phyloP scores from a whole-genome alignment of 2,797 vertebrate species.

The Poecilia picta region DNA sequence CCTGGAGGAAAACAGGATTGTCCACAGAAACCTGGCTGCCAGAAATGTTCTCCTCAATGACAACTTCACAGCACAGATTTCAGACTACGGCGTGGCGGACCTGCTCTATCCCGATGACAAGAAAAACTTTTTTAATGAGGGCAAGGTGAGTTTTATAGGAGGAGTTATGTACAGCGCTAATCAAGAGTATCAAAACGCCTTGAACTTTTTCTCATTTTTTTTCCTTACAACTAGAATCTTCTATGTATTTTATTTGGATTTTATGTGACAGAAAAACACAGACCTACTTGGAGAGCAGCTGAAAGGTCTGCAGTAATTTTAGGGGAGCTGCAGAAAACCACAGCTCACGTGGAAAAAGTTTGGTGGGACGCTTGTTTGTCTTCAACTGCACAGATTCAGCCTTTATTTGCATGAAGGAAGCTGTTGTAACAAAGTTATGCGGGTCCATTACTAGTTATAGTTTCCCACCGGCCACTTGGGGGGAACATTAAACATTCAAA shows the following conservation, averaged over 20 bases:
- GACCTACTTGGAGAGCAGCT: neutral
- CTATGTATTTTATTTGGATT: neutral
- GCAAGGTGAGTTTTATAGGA: slow-evolving; percentile 81
- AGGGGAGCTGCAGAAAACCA: neutral
- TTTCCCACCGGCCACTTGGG: neutral
- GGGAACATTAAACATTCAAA: neutral
- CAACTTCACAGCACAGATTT: slow-evolving; percentile 90
- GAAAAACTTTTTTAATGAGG: slow-evolving; percentile 90
- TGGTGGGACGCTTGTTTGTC: neutral
- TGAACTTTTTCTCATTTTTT: neutral
- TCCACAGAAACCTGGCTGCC: slow-evolving; percentile 94
- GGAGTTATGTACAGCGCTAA: neutral
- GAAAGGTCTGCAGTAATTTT: neutral
- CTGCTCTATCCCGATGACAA: slow-evolving; percentile 93
- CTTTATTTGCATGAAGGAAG: neutral
- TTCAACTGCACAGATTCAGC: neutral
- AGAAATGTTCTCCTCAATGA: slow-evolving; percentile 94
- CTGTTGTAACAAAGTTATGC: neutral
- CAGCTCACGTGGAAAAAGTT: neutral
- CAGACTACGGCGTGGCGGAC: slow-evolving; percentile 93
- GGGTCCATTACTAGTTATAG: neutral
- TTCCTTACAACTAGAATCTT: neutral
- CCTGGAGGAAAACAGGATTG: slow-evolving; percentile 93
- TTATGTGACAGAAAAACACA: neutral
- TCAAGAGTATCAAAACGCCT: neutral